Base-by-base conservation (phyloP, 2,797 vertebrate genomes). In the Prunella strophiata region DNA sequence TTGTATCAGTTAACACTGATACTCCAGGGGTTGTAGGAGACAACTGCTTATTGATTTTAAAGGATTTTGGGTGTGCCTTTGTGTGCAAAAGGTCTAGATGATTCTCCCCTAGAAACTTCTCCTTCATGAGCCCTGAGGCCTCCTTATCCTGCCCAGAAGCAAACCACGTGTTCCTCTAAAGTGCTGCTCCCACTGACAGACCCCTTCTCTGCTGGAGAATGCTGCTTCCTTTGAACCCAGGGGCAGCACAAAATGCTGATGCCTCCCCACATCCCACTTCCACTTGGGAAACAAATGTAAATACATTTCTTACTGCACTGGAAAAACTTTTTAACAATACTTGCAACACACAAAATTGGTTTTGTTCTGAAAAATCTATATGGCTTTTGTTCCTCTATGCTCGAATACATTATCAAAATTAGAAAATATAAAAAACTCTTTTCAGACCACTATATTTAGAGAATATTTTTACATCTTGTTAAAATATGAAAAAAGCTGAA, bases 201-300 rank as follows among this genome's bases (percentile, higher is more conserved):
- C 15, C 21, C 4, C 0, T 45, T 63, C 27, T 40, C 25, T 67
- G 7, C 2, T 3, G 1, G 45, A 57, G 16, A 61, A 40, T 5
- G 11, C 34, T 57, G 38, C n/a, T 88, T 32, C 21, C 20, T 34
- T 61, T 54, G 66, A 85, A 58, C 27, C 2, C 2, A 59, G 25
- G n/a, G 42, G 23, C 7, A 11, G 21, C 21, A 13, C 3, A 2
- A 50, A 34, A 32, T 38, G 20, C 22, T 86, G 50, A 18, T 52
- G 12, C 18, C 82, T 21, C 75, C 16, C 13, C 19, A 32, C 20
- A 5, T 89, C 36, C n/a, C 45, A 9, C 19, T 52, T 72, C 2
- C 4, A 30, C 42, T 88, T 83, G 34, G 17, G 79, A 70, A 86
- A 19, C 3, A 1, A 81, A 42, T 23, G 30, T 40, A 67, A 63